A percentile compares a stretch with the other conserved stretches of the same genome.
Evolutionary conservation across 2,888 invertebrate genomes (phyloP).

Genomic region (Drosophila ezoana): DNA sequence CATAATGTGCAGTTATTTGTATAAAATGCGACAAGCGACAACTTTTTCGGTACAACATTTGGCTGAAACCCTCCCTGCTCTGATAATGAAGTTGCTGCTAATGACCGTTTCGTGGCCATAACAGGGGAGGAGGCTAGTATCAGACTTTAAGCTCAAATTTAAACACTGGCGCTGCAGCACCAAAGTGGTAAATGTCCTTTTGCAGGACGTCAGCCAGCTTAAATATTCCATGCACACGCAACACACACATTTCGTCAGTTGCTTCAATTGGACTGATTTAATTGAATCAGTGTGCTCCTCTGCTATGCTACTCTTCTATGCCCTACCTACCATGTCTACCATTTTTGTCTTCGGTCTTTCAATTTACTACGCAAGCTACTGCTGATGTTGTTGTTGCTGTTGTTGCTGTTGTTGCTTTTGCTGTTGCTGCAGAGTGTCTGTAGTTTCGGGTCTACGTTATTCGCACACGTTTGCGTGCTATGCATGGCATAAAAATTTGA

Average conservation of each 20-base stretch:
- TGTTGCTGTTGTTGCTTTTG: conserved; percentile 19
- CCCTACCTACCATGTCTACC: conserved; percentile 31
- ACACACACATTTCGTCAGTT: conserved; percentile 71
- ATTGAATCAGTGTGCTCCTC: conserved; percentile 83
- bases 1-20: conserved; percentile 78
- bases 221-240: conserved; percentile 80
- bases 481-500: conserved; percentile 78
- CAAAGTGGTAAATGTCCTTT: conserved; percentile 42
- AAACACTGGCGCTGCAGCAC: conserved; percentile 41
- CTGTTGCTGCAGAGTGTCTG: conserved; percentile 49
- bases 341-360: conserved; percentile 70
- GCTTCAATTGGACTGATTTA: conserved; percentile 84
- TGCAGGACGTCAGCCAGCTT: conserved; percentile 44
- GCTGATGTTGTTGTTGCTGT: conserved; percentile 2
- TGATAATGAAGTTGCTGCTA: conserved; percentile 68
- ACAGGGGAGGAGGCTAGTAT: neutral
- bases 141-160: conserved; percentile 70
- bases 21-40: conserved; percentile 71
- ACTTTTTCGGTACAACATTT: conserved; percentile 72
- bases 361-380: conserved; percentile 64
- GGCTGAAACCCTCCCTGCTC: conserved; percentile 32
- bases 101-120: conserved; percentile 22
- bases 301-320: conserved; percentile 1
- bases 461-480: conserved; percentile 77
- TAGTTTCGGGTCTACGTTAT: conserved; percentile 70